Base-by-base conservation (phyloP, 2,888 invertebrate genomes). In the Plebejus melissa region DNA sequence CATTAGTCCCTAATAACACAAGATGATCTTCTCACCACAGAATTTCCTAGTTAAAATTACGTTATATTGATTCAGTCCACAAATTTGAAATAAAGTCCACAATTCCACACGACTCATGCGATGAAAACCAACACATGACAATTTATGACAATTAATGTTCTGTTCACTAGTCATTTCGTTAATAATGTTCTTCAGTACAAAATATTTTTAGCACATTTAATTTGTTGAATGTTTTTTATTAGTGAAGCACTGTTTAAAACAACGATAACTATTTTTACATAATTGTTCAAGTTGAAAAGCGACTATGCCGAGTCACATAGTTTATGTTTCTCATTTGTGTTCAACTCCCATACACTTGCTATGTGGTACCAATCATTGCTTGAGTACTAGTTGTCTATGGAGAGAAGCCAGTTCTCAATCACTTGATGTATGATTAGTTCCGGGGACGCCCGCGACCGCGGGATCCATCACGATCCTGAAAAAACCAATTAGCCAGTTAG, bases 41-140 rank as follows among this genome's bases (percentile, higher is more conserved):
- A 92, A 89, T 90, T 92, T 90, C 85, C 90, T 91, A 90, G 90
- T 87, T 91, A 90, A 91, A 91, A 93, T 92, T 91, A 91, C 91
- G 88, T 90, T 88, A 87, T 84, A 87, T 88, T 86, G 86, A 88
- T 88, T 91, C 86, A 90, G 93, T 93, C 91, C 93, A 93, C 91
- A 87, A 93, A 92, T 93, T 93, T 93, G 88, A 91, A 93, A 92
- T 85, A 88, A 91, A 91, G 93, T 93, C 90, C 93, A 92, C 93
- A 87, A 90, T 89, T 88, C 84, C 90, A 91, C 90, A 86, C 86
- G 82, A 82, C 83, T 84, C 88, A 84, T 84, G 84, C 83, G 82
- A 82, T 83, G 84, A 80, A 81, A 82, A 85, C 82, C 82, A 83
- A 81, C 87, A 85, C 86, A 87, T 84, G 84, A 85, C 84, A 84